Evolutionary conservation across 64 coral and sea anemone species (phyloP), one percentile per base, ranked within the genome.

Genomic region (Dendrophyllia cribrosa): DNA sequence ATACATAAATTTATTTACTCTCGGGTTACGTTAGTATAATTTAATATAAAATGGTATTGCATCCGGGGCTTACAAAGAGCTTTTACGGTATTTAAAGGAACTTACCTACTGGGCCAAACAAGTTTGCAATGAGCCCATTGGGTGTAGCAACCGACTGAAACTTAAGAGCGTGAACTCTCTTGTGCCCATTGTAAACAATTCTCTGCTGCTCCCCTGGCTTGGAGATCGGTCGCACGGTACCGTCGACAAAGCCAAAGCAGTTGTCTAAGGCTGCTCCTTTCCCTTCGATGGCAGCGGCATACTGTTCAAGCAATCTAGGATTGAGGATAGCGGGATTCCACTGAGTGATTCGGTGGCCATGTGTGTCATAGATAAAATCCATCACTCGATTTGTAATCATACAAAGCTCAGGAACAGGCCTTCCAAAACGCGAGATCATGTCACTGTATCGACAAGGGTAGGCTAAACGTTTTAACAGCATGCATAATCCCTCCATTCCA

Each of bases 181-280:
- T 70, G 22, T 70, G 70, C 43, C 70, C 70, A 74, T 74, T 74
- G 26, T 74, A 74, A 34, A 74, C 70, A 13, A 74, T 16, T 44
- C 34, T 65, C 7, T 51, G 47, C 16, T 17, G 16, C 16, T 76
- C 19, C 47, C 73, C 70, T 74, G 43, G 70, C 15, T 4, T 46
- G 3, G 70, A 14, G 4, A 74, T 74, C 34, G 43, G 70, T 5
- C 70, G 70, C 26, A 74, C 70, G 15, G 70, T 74, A 0, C 70
- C 70, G 70, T 74, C 70, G 2, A 48, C 43, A 46, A 74, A 74
- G 43, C 73, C 73, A 76, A 76, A 76, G 48, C 73, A 76, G 47
- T 76, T 76, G 14, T 50, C 46, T 13, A 52, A 46, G 16, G 73
- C 13, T 76, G 19, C 73, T 51, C 19, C 19, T 51, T n/a, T 76